Evolutionary conservation across 2,113 vertebrate species (phyloP), one percentile per base, ranked within the genome.

Genomic region (Speoplatyrhinus poulsoni): DNA sequence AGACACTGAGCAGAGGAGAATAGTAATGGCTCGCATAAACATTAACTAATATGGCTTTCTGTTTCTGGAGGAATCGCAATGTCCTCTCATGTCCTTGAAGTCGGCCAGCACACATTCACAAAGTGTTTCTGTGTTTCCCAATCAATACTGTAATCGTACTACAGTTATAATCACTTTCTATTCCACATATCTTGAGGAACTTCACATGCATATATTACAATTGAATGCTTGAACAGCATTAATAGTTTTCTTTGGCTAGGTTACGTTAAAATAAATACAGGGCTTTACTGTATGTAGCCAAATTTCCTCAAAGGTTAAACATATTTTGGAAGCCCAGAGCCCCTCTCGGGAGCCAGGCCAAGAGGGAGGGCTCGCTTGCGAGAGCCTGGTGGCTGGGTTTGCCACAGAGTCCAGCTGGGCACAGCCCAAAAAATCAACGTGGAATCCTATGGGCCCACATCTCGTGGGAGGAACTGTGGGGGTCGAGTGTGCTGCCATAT

Each of bases 31-130:
- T 76, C 46, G 67, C 65, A 81, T 90, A 89, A 92, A 91, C 90
- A 92, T 90, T 78, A 84, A 83, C 90, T 86, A 92, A 92, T 90
- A 92, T 85, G 90, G 90, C 72, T 77, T 8, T 41, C 67, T 84
- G 71, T 77, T 8, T 41, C 67, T 84, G 71, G 74, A 76, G 72
- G 60, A 70, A 70, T 77, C 49, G 32, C 60, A 52, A 68, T 66
- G 58, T 66, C 60, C 69, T 60, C 47, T 46, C 53, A 19, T 66
- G 53, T 57, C 33, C 11, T 16, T 19, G 26, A 58, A 60, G 62
- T 62, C 66, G 49, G 60, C 46, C 75, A 79, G 57, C 46, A 36
- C 63, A 55, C 50, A 66, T 72, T 59, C 68, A 68, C 65, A 9
- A 59, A 66, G 65, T 65, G 54, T 60, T 4, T 49, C 72, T 49